Conservation (phyloP, 1,140 invertebrate genomes). For the Macrotrachela quadricornifera region DNA sequence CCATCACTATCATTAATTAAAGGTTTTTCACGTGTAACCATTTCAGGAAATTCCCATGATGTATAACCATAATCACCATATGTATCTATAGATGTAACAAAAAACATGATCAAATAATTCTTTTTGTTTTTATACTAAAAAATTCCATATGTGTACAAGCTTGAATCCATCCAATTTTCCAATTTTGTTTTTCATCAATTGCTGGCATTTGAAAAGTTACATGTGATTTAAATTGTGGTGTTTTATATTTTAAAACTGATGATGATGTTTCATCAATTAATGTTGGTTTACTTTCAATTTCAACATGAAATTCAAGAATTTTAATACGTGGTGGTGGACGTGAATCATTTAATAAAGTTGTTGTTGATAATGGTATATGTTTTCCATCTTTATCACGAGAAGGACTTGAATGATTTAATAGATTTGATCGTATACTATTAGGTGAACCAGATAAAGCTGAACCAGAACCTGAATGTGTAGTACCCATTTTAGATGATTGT, state of each 20-base stretch:
- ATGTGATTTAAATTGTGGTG: slow-evolving; percentile 12
- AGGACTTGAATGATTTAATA: no score
- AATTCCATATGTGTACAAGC: slow-evolving; percentile 8
- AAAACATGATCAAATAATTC: not conserved
- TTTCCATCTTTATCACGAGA: no score
- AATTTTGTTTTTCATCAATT: not conserved
- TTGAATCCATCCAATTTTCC: slow-evolving; percentile 8
- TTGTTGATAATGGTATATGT: no score
- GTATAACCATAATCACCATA: not conserved
- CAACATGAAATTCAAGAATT: slow-evolving; percentile 9
- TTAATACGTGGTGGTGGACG: not conserved
- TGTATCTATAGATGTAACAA: not conserved
- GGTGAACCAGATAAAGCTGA: no score
- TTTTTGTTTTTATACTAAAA: not conserved
- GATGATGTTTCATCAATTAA: slow-evolving; percentile 12
- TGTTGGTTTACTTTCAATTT: slow-evolving; percentile 12
- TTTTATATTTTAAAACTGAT: slow-evolving; percentile 13
- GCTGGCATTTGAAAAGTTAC: slow-evolving; percentile 3
- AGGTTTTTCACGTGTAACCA: slow-evolving; percentile 21
- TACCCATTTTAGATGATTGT: no score
- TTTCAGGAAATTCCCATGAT: slow-evolving; percentile 28
- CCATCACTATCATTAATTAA: slow-evolving; percentile 32
- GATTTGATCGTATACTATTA: no score
- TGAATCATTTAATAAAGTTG: no score
- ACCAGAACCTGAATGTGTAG: no score